Evolutionary conservation across 2,113 vertebrate genomes (phyloP).

Genomic region (Talpa occidentalis): DNA sequence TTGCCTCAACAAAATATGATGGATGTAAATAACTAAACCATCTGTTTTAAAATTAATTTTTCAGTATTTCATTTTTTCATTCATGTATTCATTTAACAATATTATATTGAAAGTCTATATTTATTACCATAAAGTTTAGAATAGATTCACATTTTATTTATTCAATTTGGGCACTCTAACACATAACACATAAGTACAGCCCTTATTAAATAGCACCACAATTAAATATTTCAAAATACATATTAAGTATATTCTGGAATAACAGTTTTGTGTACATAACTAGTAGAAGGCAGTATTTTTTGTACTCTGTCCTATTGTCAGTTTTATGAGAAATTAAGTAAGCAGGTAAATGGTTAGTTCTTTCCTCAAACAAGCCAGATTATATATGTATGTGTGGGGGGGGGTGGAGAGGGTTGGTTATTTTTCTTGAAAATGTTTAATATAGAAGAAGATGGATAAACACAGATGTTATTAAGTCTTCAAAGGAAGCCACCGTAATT

Average conservation of each 20-base stretch:
- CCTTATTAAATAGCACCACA: slow-evolving; percentile 14
- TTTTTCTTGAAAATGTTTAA: slow-evolving; percentile 48
- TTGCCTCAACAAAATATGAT: not conserved
- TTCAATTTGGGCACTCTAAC: not conserved
- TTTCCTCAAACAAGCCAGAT: not conserved
- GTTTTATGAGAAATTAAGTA: not conserved
- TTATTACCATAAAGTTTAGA: not conserved
- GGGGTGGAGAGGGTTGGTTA: not conserved
- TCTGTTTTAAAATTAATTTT: slow-evolving; percentile 18
- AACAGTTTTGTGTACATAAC: not conserved
- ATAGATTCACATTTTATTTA: not conserved
- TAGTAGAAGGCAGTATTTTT: not conserved
- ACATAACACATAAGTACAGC: not conserved
- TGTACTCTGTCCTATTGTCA: not conserved
- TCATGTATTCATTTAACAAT: slow-evolving; percentile 11
- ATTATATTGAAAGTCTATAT: not conserved
- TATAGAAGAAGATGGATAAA: not conserved
- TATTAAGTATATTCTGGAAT: not conserved
- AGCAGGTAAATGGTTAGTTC: not conserved
- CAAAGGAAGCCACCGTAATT: not conserved
- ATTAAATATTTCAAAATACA: slow-evolving; percentile 14
- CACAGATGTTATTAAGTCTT: not conserved
- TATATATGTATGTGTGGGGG: not conserved
- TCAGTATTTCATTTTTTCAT: slow-evolving; percentile 22
- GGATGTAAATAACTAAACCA: not conserved